A percentile compares a stretch with the other conserved stretches of the same genome.
phyloP scores from a whole-genome alignment of 1,140 invertebrate genomes.

The Lepeophtheirus salmonis region DNA sequence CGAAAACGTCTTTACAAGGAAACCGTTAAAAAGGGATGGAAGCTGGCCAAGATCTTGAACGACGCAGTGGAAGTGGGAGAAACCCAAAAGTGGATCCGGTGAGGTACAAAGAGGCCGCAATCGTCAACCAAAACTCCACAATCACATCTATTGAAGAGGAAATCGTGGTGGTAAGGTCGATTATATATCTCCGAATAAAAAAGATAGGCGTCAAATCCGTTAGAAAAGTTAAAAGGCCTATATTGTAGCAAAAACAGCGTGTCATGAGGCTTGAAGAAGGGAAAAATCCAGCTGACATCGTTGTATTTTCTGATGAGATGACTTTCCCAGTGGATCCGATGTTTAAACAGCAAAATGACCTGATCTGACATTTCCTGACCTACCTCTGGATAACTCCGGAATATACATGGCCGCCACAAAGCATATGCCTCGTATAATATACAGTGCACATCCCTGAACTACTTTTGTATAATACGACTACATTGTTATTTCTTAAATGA shows the following conservation, averaged over 20 bases:
- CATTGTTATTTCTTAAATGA: too few relatives aligned
- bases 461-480: too few relatives aligned
- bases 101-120: background rate
- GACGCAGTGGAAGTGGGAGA: too few relatives aligned
- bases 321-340: background rate
- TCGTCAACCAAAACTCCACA: background rate
- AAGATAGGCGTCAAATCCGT: background rate
- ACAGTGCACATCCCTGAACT: too few relatives aligned
- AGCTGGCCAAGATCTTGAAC: background rate
- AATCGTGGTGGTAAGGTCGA: background rate
- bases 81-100: background rate
- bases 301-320: background rate
- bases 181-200: too few relatives aligned
- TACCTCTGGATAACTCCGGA: background rate
- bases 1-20: background rate
- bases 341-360: background rate
- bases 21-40: background rate
- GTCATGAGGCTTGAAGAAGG: background rate
- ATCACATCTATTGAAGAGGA: background rate
- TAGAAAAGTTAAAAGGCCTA: background rate
- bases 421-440: too few relatives aligned
- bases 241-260: too few relatives aligned
- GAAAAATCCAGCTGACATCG: background rate
- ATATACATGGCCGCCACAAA: too few relatives aligned
- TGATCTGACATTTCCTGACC: background rate